Conservation (phyloP, 2,113 vertebrate species). For the Cyanoliseus patagonus region DNA sequence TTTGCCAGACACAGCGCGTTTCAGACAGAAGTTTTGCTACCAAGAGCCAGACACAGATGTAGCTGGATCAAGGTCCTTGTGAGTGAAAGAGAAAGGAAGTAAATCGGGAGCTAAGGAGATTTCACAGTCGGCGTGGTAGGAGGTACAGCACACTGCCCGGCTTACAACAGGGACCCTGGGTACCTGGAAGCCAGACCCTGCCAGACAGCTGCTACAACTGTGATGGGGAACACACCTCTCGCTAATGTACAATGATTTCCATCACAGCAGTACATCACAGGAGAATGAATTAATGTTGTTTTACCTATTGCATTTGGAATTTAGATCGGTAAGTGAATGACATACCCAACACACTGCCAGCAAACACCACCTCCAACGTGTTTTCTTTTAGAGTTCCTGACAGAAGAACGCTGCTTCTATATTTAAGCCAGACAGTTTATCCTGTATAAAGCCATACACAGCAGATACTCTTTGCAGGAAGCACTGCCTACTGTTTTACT, state of each 20-base stretch:
- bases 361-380: background rate
- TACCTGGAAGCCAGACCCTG: background rate
- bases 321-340: conserved; percentile 3
- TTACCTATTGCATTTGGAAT: conserved; percentile 5
- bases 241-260: background rate
- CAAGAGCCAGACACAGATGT: background rate
- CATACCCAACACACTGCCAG: background rate
- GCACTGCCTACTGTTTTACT: conserved; percentile 18
- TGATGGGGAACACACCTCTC: background rate
- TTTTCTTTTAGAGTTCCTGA: background rate
- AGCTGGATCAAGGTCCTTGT: conserved; percentile 13
- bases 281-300: background rate
- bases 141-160: background rate
- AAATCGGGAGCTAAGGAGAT: background rate
- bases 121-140: background rate
- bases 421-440: conserved; percentile 37
- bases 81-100: background rate
- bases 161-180: background rate
- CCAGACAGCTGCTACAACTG: background rate
- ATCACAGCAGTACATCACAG: background rate
- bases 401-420: background rate
- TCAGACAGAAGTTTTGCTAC: conserved; percentile 14
- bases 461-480: conserved; percentile 21
- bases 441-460: background rate
- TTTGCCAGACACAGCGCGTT: background rate